These are phyloP conservation scores for Staurois parvus DNA, from an alignment of 2,797 vertebrate genomes.

Conservation along the genomic window DNA sequence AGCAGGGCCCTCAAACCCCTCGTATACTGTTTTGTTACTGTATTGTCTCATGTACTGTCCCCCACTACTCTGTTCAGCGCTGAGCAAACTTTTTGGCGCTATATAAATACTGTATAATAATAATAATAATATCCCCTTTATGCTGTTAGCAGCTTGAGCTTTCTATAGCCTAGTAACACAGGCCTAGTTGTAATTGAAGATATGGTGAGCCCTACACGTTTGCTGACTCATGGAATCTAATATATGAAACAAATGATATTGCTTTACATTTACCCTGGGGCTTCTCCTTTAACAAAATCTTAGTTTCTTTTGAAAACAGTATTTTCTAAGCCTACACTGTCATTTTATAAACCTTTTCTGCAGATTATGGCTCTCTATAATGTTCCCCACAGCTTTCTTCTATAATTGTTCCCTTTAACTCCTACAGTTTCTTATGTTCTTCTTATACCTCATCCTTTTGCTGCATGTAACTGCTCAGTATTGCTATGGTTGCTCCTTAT, in stretches of 20 bases:
- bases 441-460: constrained; percentile 26
- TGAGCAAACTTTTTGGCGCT: no score
- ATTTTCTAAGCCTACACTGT: not conserved
- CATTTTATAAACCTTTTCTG: not conserved
- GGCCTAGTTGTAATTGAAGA: no score
- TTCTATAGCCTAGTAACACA: no score
- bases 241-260: not conserved
- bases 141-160: no score
- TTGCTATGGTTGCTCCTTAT: constrained; percentile 8
- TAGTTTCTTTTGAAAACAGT: not conserved
- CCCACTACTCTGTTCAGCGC: no score
- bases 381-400: constrained; percentile 38
- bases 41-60: no score
- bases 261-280: not conserved
- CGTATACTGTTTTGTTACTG: no score
- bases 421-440: constrained; percentile 19
- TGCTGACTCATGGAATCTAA: no score
- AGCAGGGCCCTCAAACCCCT: no score
- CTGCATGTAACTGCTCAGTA: not conserved
- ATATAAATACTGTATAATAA: no score
- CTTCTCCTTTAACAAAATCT: not conserved
- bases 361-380: constrained; percentile 29
- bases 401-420: constrained; percentile 42
- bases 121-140: no score
- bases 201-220: no score